phyloP scores from a whole-genome alignment of 2,797 vertebrate genomes.

The Spinus olivaceus region DNA sequence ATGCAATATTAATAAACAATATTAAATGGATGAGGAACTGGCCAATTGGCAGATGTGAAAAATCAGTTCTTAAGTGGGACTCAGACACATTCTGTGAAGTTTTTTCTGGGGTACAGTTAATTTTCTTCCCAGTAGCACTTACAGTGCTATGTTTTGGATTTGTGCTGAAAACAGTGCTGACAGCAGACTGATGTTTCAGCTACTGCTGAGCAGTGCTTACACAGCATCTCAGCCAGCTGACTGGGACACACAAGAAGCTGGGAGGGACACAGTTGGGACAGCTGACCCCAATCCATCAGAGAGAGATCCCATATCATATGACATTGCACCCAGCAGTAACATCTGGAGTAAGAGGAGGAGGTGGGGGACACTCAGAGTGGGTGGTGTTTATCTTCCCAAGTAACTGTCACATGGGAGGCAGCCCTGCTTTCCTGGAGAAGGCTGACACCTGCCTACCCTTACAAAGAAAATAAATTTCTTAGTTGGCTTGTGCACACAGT shows the following conservation, averaged over 20 bases:
- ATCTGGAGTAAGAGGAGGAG: neutral
- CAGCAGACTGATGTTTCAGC: neutral
- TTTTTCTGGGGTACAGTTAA: neutral
- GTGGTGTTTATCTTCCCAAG: neutral
- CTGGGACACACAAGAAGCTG: neutral
- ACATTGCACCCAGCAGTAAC: neutral
- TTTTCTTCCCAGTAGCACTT: neutral
- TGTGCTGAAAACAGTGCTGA: neutral
- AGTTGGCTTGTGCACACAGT: neutral
- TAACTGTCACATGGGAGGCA: accelerated
- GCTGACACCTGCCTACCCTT: neutral
- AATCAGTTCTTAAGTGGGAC: neutral
- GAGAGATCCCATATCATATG: neutral
- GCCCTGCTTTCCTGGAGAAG: neutral
- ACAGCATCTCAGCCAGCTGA: neutral
- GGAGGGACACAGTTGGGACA: neutral
- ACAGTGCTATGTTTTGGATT: neutral
- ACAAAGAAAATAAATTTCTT: neutral
- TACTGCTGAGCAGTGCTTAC: neutral
- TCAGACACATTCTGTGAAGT: neutral
- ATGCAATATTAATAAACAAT: neutral
- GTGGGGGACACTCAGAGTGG: accelerated
- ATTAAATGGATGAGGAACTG: neutral
- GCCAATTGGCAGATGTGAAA: neutral
- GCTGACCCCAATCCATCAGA: neutral